These are phyloP conservation scores for Tachysurus fulvidraco DNA, from an alignment of 2,113 vertebrate species.

Conservation along the genomic window DNA sequence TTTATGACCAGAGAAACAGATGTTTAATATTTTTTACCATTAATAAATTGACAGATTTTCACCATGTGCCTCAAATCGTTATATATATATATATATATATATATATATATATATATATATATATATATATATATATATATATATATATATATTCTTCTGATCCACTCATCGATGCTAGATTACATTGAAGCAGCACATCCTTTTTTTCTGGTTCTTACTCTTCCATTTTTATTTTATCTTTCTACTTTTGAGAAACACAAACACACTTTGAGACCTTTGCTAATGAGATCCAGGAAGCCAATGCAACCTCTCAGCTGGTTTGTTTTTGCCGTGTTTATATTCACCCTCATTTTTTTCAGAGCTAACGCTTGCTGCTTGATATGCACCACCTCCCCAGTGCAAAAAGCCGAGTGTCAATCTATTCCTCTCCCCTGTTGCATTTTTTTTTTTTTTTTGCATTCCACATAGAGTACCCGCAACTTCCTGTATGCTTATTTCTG, in stretches of 20 bases:
- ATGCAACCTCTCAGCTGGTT: background rate
- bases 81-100: too few relatives aligned
- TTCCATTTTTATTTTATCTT: background rate
- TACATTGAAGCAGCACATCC: background rate
- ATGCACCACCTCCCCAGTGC: conserved; percentile 18
- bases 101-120: too few relatives aligned
- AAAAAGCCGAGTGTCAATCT: conserved; percentile 11
- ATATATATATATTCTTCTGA: background rate
- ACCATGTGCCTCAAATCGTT: background rate
- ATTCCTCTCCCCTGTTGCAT: conserved; percentile 21
- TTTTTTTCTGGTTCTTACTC: background rate
- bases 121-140: too few relatives aligned
- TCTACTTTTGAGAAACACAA: conserved; percentile 5
- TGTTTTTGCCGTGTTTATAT: conserved; percentile 7
- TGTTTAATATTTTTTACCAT: too few relatives aligned
- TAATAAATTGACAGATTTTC: conserved; percentile 11
- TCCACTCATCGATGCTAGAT: background rate
- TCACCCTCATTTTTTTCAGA: background rate
- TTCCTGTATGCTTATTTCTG: background rate
- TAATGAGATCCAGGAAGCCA: conserved; percentile 15
- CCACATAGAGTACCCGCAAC: background rate
- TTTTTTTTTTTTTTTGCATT: conserved; percentile 24
- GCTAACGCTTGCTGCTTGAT: background rate
- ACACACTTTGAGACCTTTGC: background rate
- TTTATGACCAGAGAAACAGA: background rate